Conservation (phyloP, 92 coral and sea anemone genomes). For the Virgularia gustaviana region DNA sequence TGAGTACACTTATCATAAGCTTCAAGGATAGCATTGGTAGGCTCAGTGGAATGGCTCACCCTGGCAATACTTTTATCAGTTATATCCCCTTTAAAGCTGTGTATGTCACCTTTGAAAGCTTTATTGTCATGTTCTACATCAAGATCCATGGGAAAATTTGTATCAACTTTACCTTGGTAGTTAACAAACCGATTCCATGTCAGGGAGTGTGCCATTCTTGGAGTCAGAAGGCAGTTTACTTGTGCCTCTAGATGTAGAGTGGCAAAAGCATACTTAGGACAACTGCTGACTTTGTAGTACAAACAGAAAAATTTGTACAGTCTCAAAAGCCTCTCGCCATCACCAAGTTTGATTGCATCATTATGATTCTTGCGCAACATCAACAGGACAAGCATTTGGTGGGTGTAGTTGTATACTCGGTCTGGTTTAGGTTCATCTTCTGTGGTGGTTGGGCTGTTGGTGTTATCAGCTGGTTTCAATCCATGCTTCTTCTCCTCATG, state of each 20-base stretch:
- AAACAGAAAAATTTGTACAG: slow-evolving; percentile 56
- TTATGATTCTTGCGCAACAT: slow-evolving; percentile 44
- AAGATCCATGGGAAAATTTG: slow-evolving; percentile 56
- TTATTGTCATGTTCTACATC: slow-evolving; percentile 58
- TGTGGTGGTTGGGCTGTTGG: not conserved
- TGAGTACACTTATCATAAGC: slow-evolving; percentile 29
- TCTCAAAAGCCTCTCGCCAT: slow-evolving; percentile 41
- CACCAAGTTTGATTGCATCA: slow-evolving; percentile 54
- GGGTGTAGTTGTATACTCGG: slow-evolving; percentile 49
- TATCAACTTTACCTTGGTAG: slow-evolving; percentile 41
- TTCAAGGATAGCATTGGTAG: slow-evolving; percentile 30
- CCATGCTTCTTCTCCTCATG: slow-evolving; percentile 47
- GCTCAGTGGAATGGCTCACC: slow-evolving; percentile 21
- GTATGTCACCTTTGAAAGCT: slow-evolving; percentile 44
- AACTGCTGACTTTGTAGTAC: slow-evolving; percentile 47
- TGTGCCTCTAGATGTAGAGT: slow-evolving; percentile 51
- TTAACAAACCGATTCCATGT: slow-evolving; percentile 68
- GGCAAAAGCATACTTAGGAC: slow-evolving; percentile 64
- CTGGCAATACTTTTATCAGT: slow-evolving; percentile 49
- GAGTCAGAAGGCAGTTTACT: slow-evolving; percentile 49
- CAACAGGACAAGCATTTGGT: slow-evolving; percentile 40
- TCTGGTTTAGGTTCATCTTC: slow-evolving; percentile 26
- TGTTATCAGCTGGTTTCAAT: not conserved
- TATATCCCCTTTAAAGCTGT: slow-evolving; percentile 50
- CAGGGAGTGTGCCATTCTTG: slow-evolving; percentile 54